These are phyloP conservation scores for Thecocarcelia acutangulata DNA, from an alignment of 2,888 invertebrate species.

Conservation along the genomic window DNA sequence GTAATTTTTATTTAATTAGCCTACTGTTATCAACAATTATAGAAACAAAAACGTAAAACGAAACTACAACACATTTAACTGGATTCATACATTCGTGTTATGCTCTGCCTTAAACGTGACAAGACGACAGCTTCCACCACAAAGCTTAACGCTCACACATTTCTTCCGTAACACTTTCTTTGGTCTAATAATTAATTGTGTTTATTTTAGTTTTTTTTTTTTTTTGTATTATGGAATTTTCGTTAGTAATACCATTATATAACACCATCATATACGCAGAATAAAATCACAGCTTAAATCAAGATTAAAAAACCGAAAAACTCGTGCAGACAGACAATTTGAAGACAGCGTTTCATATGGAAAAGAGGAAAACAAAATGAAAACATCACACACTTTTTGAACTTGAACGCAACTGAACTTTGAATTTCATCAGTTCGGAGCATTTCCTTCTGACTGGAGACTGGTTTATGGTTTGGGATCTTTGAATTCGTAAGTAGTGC, in stretches of 20 bases:
- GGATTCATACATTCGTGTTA: constrained; percentile 24
- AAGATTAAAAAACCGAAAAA: constrained; percentile 17
- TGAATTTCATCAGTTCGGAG: background rate
- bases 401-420: constrained; percentile 46
- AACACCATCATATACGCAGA: constrained; percentile 54
- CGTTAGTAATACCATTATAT: constrained; percentile 31
- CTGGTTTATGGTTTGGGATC: constrained; percentile 69
- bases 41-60: constrained; percentile 37
- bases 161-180: constrained; percentile 58
- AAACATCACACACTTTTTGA: constrained; percentile 44
- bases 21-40: constrained; percentile 48
- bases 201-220: constrained; percentile 17
- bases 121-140: constrained; percentile 15
- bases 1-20: constrained; percentile 28
- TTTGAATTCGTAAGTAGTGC: constrained; percentile 77
- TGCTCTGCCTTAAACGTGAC: constrained; percentile 56
- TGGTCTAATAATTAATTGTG: constrained; percentile 60
- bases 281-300: constrained; percentile 60
- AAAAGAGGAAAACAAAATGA: constrained; percentile 50
- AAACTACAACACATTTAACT: constrained; percentile 43
- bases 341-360: background rate
- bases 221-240: background rate
- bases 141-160: constrained; percentile 27
- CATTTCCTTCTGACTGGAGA: background rate
- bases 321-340: background rate